Evolutionary conservation across 2,888 invertebrate genomes (phyloP).

Genomic region (Serrognathus titanus): DNA sequence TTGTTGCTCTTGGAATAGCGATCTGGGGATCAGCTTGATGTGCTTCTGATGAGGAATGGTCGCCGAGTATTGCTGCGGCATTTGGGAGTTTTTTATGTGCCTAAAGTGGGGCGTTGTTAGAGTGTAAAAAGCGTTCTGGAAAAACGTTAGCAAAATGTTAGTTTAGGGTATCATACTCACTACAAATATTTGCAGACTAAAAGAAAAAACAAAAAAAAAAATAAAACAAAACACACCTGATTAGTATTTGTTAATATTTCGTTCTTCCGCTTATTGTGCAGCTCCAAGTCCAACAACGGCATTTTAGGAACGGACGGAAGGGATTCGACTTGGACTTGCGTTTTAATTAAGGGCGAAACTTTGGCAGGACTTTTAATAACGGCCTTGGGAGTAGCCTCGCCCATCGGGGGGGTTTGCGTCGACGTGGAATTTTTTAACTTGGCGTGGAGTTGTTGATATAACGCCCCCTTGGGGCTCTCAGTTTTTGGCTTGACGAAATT

Average conservation of each 20-base stretch:
- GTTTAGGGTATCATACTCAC: background rate
- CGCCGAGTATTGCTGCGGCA: constrained; percentile 48
- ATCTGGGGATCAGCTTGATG: constrained; percentile 49
- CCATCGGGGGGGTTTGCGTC: background rate
- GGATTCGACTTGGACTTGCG: background rate
- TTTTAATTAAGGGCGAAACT: constrained; percentile 3
- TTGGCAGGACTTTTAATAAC: constrained; percentile 1
- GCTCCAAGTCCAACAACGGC: constrained; percentile 42
- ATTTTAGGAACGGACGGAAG: constrained; percentile 39
- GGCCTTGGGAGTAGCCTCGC: too few relatives aligned
- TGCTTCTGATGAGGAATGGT: constrained; percentile 57
- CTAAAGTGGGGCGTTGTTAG: constrained; percentile 55
- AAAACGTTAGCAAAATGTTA: constrained; percentile 24
- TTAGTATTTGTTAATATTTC: constrained; percentile 28
- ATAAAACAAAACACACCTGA: constrained; percentile 45
- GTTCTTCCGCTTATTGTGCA: constrained; percentile 30
- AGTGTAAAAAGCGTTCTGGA: constrained; percentile 51
- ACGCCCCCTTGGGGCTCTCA: constrained; percentile 42
- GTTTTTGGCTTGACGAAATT: constrained; percentile 51
- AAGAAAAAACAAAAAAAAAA: constrained; percentile 33
- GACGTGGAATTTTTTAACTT: constrained; percentile 33
- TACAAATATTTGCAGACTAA: constrained; percentile 3
- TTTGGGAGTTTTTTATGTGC: constrained; percentile 54
- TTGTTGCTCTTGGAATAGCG: constrained; percentile 46
- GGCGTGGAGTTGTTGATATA: constrained; percentile 42